Evolutionary conservation across 2,113 vertebrate genomes (phyloP).

Genomic region (Varanus salvator): DNA sequence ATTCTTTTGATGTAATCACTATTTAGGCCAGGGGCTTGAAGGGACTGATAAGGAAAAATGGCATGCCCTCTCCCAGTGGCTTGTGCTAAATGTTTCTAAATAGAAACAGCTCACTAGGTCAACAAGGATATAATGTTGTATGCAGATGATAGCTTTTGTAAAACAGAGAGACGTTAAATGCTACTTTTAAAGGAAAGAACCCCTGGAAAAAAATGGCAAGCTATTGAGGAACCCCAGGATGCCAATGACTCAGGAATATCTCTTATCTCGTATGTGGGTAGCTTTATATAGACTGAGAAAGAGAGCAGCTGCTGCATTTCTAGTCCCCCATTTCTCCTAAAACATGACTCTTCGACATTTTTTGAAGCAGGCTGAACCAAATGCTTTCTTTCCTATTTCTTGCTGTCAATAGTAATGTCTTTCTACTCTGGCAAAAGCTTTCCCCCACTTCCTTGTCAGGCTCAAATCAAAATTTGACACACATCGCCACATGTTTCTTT

Average conservation of each 20-base stretch:
- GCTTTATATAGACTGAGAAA: not conserved
- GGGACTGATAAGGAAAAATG: slow-evolving; percentile 32
- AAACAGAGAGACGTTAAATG: not conserved
- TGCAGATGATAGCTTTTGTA: not conserved
- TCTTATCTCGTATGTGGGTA: not conserved
- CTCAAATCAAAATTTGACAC: not conserved
- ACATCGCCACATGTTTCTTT: not conserved
- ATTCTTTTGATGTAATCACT: slow-evolving; percentile 55
- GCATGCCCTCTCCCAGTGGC: not conserved
- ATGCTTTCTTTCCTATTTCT: slow-evolving; percentile 29
- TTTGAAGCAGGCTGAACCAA: slow-evolving; percentile 29
- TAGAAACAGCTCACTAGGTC: slow-evolving; percentile 9
- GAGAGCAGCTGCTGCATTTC: slow-evolving; percentile 30
- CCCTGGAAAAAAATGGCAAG: not conserved
- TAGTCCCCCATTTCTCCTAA: slow-evolving; percentile 42
- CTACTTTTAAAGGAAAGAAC: not conserved
- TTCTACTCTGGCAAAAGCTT: not conserved
- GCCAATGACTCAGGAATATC: too few species aligned
- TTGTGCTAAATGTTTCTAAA: slow-evolving; percentile 18
- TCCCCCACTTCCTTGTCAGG: not conserved
- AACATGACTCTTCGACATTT: slow-evolving; percentile 22
- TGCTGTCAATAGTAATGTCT: not conserved
- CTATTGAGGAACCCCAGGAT: not conserved
- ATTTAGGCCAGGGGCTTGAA: slow-evolving; percentile 50
- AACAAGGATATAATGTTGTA: not conserved